phyloP scores from a whole-genome alignment of 2,888 invertebrate genomes.

The Octonoba sinensis region DNA sequence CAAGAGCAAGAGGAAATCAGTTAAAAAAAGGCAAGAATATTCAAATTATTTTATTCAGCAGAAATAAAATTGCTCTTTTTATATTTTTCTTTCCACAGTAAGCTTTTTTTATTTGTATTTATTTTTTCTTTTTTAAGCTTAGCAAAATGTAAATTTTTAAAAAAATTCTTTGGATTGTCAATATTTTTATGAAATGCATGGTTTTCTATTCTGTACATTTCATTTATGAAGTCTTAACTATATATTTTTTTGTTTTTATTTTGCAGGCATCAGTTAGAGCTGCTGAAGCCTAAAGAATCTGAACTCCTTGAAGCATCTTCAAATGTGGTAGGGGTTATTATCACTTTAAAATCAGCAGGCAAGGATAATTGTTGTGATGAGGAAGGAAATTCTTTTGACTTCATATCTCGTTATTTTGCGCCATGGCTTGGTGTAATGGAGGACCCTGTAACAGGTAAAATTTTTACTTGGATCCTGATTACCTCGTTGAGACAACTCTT shows the following conservation, averaged over 20 bases:
- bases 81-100: too few species aligned
- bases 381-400: constrained; percentile 67
- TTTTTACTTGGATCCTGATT: background rate
- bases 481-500: too few species aligned
- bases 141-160: background rate
- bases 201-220: background rate
- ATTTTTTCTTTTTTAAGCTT: background rate
- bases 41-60: too few species aligned
- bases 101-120: too few species aligned
- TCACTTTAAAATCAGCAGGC: constrained; percentile 68
- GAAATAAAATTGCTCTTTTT: too few species aligned
- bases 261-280: constrained; percentile 36
- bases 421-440: constrained; percentile 73
- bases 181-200: background rate
- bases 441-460: constrained; percentile 72
- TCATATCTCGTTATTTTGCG: constrained; percentile 73
- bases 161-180: background rate
- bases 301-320: constrained; percentile 20
- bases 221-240: too few species aligned
- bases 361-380: constrained; percentile 35
- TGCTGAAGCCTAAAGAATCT: background rate
- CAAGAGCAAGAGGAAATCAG: too few species aligned
- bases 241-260: too few species aligned
- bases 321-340: constrained; percentile 68
- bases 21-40: too few species aligned